A percentile compares a stretch with the other conserved stretches of the same genome.
Conservation (phyloP, 2,113 vertebrate species). For the Gobius niger region DNA sequence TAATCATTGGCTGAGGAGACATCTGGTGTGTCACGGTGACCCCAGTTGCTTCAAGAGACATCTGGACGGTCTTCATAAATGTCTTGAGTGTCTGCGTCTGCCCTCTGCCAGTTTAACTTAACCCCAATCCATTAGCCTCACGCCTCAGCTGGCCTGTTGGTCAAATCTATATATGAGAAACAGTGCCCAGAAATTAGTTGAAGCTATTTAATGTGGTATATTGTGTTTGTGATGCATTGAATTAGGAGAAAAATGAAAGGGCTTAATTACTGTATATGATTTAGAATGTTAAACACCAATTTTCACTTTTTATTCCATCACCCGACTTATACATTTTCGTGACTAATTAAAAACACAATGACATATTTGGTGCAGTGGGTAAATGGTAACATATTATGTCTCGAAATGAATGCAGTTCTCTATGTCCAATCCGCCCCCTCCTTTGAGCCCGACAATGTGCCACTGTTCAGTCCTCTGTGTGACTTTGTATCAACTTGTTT, state of each 20-base stretch:
- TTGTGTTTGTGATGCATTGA: neutral
- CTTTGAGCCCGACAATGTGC: slow-evolving; percentile 42
- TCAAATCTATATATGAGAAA: neutral
- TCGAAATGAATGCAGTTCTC: slow-evolving; percentile 40
- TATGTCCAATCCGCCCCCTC: slow-evolving; percentile 34
- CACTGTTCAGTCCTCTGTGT: slow-evolving; percentile 32
- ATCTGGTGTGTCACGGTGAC: slow-evolving; percentile 50
- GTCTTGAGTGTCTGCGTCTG: neutral
- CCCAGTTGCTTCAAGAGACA: slow-evolving; percentile 31
- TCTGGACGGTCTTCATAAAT: slow-evolving; percentile 24
- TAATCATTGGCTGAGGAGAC: slow-evolving; percentile 33
- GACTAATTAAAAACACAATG: slow-evolving; percentile 49
- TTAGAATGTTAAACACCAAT: too few species aligned
- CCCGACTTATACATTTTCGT: neutral
- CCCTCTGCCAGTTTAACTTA: slow-evolving; percentile 35
- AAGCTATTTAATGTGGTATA: neutral
- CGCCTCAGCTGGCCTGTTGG: neutral
- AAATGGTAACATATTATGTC: slow-evolving; percentile 14
- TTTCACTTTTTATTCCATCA: too few species aligned
- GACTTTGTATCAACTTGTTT: slow-evolving; percentile 24
- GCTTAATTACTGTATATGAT: too few species aligned
- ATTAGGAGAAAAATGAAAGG: too few species aligned
- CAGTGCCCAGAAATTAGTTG: neutral
- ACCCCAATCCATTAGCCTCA: slow-evolving; percentile 10
- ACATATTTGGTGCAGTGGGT: slow-evolving; percentile 38